Evolutionary conservation across 2,113 vertebrate genomes (phyloP).

Genomic region (Microtus ochrogaster): DNA sequence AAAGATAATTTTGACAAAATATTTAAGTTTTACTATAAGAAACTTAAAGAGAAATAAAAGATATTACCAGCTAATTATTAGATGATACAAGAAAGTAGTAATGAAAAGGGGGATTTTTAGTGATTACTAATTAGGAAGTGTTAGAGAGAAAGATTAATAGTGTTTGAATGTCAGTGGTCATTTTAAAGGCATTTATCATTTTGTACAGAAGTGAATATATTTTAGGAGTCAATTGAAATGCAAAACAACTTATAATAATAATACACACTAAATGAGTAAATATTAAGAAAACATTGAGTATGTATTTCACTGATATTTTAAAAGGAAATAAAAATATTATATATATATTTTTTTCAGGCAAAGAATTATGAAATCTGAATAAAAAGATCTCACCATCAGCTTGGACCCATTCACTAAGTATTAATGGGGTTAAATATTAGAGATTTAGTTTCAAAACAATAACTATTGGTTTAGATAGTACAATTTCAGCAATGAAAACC

Average conservation of each 20-base stretch:
- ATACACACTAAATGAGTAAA: neutral
- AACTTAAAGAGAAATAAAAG: neutral
- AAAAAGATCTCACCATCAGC: constrained; percentile 4
- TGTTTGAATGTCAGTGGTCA: neutral
- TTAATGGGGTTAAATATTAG: neutral
- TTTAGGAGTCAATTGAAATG: neutral
- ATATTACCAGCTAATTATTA: neutral
- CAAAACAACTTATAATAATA: neutral
- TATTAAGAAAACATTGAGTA: constrained; percentile 22
- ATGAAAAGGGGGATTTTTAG: neutral
- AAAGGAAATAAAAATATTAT: constrained; percentile 12
- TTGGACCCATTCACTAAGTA: neutral
- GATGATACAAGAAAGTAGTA: neutral
- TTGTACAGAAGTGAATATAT: neutral
- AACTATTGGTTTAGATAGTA: neutral
- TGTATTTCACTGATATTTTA: neutral
- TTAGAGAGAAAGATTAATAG: neutral
- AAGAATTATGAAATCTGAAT: constrained; percentile 36
- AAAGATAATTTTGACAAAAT: constrained; percentile 4
- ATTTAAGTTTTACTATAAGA: neutral
- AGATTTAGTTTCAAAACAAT: constrained; percentile 40
- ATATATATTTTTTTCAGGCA: constrained; percentile 48
- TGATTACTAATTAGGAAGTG: neutral
- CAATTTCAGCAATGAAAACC: neutral
- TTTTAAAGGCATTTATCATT: neutral